Evolutionary conservation across 2,113 vertebrate genomes (phyloP).

Genomic region (Tupaia chinensis): DNA sequence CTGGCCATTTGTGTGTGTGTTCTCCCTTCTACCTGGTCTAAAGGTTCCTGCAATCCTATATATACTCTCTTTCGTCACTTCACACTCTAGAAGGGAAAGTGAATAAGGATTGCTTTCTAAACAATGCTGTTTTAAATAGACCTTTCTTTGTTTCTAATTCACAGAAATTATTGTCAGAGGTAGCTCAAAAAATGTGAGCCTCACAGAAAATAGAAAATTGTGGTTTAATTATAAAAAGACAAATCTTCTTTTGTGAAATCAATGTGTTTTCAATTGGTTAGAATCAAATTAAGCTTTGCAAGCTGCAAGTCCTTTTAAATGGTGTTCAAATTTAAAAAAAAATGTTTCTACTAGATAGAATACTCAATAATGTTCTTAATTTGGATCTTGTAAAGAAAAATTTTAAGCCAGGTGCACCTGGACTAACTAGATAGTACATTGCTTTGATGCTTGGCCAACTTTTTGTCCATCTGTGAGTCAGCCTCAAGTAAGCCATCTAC

Average conservation of each 20-base stretch:
- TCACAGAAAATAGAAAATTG: slow-evolving; percentile 39
- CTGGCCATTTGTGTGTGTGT: background rate
- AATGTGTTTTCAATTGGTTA: slow-evolving; percentile 52
- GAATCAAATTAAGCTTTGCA: slow-evolving; percentile 43
- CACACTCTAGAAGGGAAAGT: background rate
- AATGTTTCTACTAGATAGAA: background rate
- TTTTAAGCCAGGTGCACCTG: background rate
- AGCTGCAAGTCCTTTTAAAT: slow-evolving; percentile 28
- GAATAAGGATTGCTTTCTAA: background rate
- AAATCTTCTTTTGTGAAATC: slow-evolving; percentile 53
- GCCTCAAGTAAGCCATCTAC: background rate
- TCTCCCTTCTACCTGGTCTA: background rate
- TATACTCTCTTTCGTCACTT: background rate
- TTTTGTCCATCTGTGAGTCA: slow-evolving; percentile 19
- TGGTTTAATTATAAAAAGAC: slow-evolving; percentile 53
- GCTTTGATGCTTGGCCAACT: background rate
- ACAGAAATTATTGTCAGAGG: background rate
- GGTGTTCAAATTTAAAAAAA: slow-evolving; percentile 47
- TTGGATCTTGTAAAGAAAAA: slow-evolving; percentile 41
- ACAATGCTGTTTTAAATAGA: background rate
- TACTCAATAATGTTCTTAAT: slow-evolving; percentile 11
- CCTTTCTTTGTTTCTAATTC: slow-evolving; percentile 18
- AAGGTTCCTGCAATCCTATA: background rate
- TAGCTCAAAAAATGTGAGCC: slow-evolving; percentile 23
- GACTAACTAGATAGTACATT: background rate